Evolutionary conservation across 2,888 invertebrate species (phyloP).

Genomic region (Uloborus plumipes): DNA sequence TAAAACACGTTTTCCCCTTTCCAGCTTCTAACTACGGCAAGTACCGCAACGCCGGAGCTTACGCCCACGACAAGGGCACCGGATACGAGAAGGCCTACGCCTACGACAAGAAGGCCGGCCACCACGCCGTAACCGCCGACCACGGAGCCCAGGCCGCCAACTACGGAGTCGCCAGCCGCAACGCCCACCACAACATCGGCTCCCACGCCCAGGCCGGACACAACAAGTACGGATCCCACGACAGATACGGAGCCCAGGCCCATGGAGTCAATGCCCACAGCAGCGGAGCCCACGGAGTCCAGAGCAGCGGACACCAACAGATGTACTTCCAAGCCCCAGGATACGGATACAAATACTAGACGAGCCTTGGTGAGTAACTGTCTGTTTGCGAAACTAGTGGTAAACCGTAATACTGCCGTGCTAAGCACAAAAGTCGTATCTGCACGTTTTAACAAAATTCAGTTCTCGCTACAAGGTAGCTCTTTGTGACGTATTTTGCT

Average conservation of each 20-base stretch:
- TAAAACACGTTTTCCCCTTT: neutral
- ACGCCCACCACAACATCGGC: constrained; percentile 55
- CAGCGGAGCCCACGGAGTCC: constrained; percentile 38
- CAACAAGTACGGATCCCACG: constrained; percentile 43
- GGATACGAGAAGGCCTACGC: constrained; percentile 62
- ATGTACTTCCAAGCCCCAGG: constrained; percentile 55
- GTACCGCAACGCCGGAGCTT: constrained; percentile 54
- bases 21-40: constrained; percentile 40
- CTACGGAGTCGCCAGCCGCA: constrained; percentile 34
- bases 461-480: too few species aligned
- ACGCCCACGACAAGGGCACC: constrained; percentile 58
- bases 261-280: constrained; percentile 42
- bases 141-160: constrained; percentile 43
- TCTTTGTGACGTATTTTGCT: too few species aligned
- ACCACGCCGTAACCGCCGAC: constrained; percentile 42
- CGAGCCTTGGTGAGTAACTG: too few species aligned
- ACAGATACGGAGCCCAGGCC: constrained; percentile 47
- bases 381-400: too few species aligned
- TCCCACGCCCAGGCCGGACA: constrained; percentile 41
- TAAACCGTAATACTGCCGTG: too few species aligned
- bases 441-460: too few species aligned
- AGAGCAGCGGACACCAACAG: constrained; percentile 39
- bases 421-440: too few species aligned
- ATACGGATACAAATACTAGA: constrained; percentile 50
- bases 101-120: constrained; percentile 60